A percentile compares a stretch with the other conserved stretches of the same genome.
These are phyloP conservation scores for Lordiphosa fenestrarum DNA, from an alignment of 2,888 invertebrate species.

Conservation along the genomic window DNA sequence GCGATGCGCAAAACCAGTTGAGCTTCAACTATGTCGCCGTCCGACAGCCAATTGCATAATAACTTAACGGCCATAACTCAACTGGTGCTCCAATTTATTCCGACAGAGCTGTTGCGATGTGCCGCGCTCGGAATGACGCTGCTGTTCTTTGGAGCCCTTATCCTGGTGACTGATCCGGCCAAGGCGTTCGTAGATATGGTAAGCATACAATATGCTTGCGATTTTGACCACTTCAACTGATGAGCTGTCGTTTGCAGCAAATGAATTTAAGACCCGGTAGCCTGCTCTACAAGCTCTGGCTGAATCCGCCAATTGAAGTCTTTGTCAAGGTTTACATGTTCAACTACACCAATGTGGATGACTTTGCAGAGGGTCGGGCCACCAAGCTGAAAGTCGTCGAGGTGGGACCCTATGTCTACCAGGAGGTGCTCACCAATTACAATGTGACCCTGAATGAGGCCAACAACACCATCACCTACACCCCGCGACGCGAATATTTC, in stretches of 20 bases:
- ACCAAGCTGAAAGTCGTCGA: constrained; percentile 86
- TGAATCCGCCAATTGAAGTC: constrained; percentile 85
- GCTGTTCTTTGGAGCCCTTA: constrained; percentile 65
- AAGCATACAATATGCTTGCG: constrained; percentile 35
- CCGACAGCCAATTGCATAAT: constrained; percentile 18
- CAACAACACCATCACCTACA: constrained; percentile 85
- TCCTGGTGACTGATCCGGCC: constrained; percentile 72
- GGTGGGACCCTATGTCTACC: constrained; percentile 91
- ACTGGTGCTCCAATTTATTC: constrained; percentile 58
- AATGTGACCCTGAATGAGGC: constrained; percentile 84
- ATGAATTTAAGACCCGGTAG: constrained; percentile 82
- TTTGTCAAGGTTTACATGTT: constrained; percentile 86
- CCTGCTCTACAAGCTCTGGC: constrained; percentile 84
- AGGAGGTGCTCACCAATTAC: constrained; percentile 85
- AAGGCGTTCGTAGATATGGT: constrained; percentile 75
- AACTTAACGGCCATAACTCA: constrained; percentile 45
- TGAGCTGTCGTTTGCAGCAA: constrained; percentile 56
- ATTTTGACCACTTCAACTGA: not conserved
- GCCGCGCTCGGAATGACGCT: constrained; percentile 72
- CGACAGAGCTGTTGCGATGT: constrained; percentile 73
- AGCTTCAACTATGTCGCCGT: constrained; percentile 49
- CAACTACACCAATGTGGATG: constrained; percentile 89
- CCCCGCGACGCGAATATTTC: constrained; percentile 83
- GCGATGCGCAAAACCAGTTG: constrained; percentile 61
- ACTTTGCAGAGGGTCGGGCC: constrained; percentile 84